A percentile compares a stretch with the other conserved stretches of the same genome.
phyloP scores from a whole-genome alignment of 2,113 vertebrate species.

The Plestiodon gilberti region DNA sequence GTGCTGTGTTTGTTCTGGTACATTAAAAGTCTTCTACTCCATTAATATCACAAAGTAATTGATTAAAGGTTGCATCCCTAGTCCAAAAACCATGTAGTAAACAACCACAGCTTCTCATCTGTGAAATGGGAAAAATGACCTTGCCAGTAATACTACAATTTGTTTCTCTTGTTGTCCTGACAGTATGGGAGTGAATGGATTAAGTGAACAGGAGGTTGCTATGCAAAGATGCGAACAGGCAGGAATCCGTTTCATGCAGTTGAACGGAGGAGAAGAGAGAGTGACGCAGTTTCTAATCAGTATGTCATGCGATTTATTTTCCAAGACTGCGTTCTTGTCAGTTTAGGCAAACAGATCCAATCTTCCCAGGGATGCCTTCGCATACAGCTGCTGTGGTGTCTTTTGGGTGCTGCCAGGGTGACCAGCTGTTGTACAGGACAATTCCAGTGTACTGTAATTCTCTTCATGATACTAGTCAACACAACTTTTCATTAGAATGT shows the following conservation, averaged over 20 bases:
- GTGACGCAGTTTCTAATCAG: not conserved
- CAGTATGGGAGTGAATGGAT: not conserved
- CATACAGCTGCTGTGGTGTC: conserved; percentile 22
- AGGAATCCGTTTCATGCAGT: conserved; percentile 18
- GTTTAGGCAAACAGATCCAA: not conserved
- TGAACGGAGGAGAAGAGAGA: conserved; percentile 7
- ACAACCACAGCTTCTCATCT: not conserved
- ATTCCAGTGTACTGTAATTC: conserved; percentile 29
- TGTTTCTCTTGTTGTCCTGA: conserved; percentile 14
- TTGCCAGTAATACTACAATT: conserved; percentile 35
- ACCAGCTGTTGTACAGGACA: conserved; percentile 51
- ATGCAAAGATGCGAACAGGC: not conserved
- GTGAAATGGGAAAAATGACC: not conserved
- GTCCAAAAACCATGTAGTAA: not conserved
- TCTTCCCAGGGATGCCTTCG: not conserved
- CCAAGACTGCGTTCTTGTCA: not conserved
- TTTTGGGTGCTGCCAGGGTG: conserved; percentile 20
- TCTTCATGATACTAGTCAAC: not conserved
- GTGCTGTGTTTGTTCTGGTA: no score
- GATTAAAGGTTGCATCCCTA: no score
- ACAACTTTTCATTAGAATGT: not conserved
- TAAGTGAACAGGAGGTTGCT: not conserved
- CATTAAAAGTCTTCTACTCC: no score
- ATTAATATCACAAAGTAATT: no score
- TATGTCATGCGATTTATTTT: conserved; percentile 27